phyloP scores from a whole-genome alignment of 2,113 vertebrate genomes.

The Gnathonemus longibarbis region DNA sequence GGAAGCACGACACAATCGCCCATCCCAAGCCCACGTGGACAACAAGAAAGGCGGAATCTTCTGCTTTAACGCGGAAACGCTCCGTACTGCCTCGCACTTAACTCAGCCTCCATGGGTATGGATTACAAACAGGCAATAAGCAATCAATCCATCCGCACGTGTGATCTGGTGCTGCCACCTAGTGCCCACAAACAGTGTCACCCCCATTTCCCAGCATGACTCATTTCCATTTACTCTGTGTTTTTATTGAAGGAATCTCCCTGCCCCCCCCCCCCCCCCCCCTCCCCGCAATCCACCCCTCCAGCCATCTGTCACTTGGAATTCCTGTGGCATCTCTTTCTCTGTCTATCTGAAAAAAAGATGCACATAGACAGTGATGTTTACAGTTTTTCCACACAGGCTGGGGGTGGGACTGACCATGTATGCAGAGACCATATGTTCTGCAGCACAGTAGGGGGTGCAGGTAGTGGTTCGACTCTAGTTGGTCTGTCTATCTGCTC shows the following conservation, averaged over 20 bases:
- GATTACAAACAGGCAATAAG: not conserved
- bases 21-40: not conserved
- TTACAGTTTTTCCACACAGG: not conserved
- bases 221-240: not conserved
- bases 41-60: not conserved
- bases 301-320: conserved; percentile 3
- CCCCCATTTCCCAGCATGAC: not conserved
- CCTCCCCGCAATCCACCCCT: not conserved
- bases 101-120: not conserved
- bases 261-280: too few relatives aligned
- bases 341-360: not conserved
- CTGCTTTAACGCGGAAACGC: not conserved
- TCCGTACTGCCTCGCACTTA: not conserved
- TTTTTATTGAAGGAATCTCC: conserved; percentile 7
- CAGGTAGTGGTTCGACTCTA: too few relatives aligned
- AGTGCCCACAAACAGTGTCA: conserved; percentile 1
- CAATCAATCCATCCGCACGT: not conserved
- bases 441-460: not conserved
- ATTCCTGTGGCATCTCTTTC: not conserved
- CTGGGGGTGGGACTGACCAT: not conserved
- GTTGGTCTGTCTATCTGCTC: too few relatives aligned
- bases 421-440: not conserved
- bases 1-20: not conserved
- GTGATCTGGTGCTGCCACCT: conserved; percentile 28
- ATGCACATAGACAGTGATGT: not conserved